Evolutionary conservation across 2,113 vertebrate species (phyloP), one percentile per base, ranked within the genome.

Genomic region (Ictalurus punctatus): DNA sequence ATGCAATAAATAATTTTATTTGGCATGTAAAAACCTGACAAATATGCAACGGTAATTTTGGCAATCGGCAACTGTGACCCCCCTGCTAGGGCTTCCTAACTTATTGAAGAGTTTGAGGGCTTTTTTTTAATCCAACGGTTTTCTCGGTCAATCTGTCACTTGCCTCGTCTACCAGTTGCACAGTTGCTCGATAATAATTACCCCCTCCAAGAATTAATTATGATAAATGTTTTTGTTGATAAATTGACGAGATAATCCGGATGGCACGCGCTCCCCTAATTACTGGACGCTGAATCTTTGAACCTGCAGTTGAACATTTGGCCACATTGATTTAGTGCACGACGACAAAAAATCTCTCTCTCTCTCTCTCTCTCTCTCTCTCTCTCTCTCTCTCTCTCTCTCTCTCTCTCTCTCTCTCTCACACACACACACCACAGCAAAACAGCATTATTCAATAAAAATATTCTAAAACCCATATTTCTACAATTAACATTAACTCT

Each of bases 141-240:
- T 94, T 91, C 92, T 93, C 92, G 91, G 91, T 94, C 98, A 98
- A 98, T 98, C 98, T 98, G 97, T 97, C 98, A 95, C 94, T 94
- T 92, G 91, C 88, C 92, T 94, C 92, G 93, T 96, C 94, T 95
- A 97, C 95, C 96, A 97, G 97, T 97, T 96, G 96, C 93, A 94
- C 95, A 95, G 94, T 94, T 97, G 96, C 95, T 97, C 97, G 94
- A 97, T 97, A 96, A 96, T 97, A 96, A 98, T 97, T 95, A 97
- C 95, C 95, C 95, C 93, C 95, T 95, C 95, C 95, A 92, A 96
- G 93, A 97, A 96, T 97, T 97, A 97, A 98, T 98, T 97, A 97
- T 96, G 96, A 97, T 97, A 96, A 97, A 97, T 97, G 95, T 96
- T 96, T 96, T 97, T 97, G 96, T 96, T 97, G 96, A 97, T 97